A percentile compares a stretch with the other conserved stretches of the same genome.
Conservation (phyloP, 2,113 vertebrate genomes). For the Calidris pygmaea region DNA sequence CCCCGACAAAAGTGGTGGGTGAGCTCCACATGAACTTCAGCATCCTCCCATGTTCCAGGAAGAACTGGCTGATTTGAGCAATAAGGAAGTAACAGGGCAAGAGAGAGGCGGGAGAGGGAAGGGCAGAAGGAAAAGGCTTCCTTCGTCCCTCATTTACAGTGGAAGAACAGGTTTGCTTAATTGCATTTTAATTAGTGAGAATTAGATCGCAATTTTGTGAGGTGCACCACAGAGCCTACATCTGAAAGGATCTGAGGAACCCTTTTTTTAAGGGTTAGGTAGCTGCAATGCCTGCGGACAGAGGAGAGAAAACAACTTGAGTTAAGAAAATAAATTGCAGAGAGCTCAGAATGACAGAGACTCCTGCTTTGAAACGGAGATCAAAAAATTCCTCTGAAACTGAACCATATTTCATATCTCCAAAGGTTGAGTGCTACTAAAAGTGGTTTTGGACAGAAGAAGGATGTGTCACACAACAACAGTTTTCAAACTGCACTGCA, state of each 20-base stretch:
- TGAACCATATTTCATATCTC: not conserved
- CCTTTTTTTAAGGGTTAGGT: not conserved
- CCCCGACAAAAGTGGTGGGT: not conserved
- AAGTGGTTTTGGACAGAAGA: not conserved
- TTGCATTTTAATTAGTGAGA: not conserved
- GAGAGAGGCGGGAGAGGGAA: not conserved
- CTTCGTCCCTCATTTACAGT: not conserved
- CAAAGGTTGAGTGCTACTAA: not conserved
- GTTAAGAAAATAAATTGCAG: not conserved
- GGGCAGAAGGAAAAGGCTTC: not conserved
- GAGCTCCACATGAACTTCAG: not conserved
- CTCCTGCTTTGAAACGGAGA: not conserved
- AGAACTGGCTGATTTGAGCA: not conserved
- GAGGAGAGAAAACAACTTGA: not conserved
- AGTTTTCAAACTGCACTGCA: not conserved
- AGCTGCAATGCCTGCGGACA: not conserved
- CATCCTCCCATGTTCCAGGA: not conserved
- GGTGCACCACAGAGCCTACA: not conserved
- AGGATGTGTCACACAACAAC: not conserved
- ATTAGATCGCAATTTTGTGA: not conserved
- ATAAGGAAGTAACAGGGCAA: not conserved
- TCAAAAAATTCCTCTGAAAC: not conserved
- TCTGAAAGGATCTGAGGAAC: not conserved
- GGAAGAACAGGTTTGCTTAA: slow-evolving; percentile 38
- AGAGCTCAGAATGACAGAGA: accelerated